phyloP scores from a whole-genome alignment of 2,797 vertebrate species.

The Sebastes taczanowskii region DNA sequence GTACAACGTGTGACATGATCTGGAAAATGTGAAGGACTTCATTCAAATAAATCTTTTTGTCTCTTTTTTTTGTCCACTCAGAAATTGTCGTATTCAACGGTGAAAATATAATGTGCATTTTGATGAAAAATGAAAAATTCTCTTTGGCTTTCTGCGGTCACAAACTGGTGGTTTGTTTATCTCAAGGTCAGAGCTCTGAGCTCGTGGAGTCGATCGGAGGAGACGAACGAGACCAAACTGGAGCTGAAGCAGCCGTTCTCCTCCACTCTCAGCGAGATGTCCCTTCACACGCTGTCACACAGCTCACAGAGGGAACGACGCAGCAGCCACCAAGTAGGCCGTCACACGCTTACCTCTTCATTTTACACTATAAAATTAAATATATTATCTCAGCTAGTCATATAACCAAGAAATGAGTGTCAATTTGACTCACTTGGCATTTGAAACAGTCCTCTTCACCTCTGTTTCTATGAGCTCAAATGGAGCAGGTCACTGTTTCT shows the following conservation, averaged over 20 bases:
- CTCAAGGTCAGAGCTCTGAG: constrained; percentile 78
- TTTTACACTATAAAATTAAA: background rate
- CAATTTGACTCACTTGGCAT: background rate
- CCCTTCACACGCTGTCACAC: constrained; percentile 71
- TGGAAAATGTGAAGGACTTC: background rate
- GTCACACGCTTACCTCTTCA: background rate
- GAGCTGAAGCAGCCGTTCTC: constrained; percentile 82
- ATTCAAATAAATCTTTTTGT: background rate
- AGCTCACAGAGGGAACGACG: constrained; percentile 54
- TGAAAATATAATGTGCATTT: background rate
- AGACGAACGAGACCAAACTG: constrained; percentile 66
- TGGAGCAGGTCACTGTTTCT: background rate
- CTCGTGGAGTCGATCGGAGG: constrained; percentile 73
- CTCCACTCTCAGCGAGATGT: constrained; percentile 73
- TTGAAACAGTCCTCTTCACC: background rate
- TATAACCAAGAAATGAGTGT: background rate
- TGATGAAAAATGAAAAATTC: background rate
- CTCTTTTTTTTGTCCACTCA: background rate
- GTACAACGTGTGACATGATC: background rate
- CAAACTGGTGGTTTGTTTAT: background rate
- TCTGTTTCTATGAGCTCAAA: background rate
- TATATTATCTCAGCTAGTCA: background rate
- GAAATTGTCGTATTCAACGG: background rate
- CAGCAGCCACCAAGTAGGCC: constrained; percentile 80
- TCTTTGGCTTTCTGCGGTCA: background rate